Conservation (phyloP, 2,888 invertebrate genomes). For the Holacanthella duospinosa region DNA sequence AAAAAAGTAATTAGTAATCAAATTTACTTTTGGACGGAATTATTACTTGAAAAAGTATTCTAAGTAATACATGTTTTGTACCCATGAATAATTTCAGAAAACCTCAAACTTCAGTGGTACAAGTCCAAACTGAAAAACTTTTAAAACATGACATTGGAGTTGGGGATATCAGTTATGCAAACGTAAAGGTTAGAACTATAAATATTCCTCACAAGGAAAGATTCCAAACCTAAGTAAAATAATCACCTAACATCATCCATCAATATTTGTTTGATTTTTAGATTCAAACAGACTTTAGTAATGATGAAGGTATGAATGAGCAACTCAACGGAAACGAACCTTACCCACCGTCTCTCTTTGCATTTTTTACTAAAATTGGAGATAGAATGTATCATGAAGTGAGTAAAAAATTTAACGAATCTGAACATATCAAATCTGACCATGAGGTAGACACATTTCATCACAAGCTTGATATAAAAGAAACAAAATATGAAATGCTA, state of each 20-base stretch:
- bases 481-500: not conserved
- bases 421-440: too few species aligned
- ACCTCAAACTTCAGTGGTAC: not conserved
- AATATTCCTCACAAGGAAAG: too few species aligned
- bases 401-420: not conserved
- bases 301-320: too few species aligned
- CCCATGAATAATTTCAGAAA: not conserved
- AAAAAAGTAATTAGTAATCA: not conserved
- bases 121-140: not conserved
- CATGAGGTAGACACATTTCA: too few species aligned
- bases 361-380: not conserved
- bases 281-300: too few species aligned
- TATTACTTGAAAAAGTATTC: too few species aligned
- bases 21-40: not conserved
- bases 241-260: too few species aligned
- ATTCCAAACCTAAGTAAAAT: too few species aligned
- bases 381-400: not conserved
- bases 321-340: too few species aligned
- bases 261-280: too few species aligned
- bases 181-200: too few species aligned
- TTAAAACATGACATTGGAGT: not conserved
- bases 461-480: not conserved
- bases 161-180: not conserved
- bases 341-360: not conserved
- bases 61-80: too few species aligned